A percentile compares a stretch with the other conserved stretches of the same genome.
These are phyloP conservation scores for Acrobasis consociella DNA, from an alignment of 2,888 invertebrate genomes.

Conservation along the genomic window DNA sequence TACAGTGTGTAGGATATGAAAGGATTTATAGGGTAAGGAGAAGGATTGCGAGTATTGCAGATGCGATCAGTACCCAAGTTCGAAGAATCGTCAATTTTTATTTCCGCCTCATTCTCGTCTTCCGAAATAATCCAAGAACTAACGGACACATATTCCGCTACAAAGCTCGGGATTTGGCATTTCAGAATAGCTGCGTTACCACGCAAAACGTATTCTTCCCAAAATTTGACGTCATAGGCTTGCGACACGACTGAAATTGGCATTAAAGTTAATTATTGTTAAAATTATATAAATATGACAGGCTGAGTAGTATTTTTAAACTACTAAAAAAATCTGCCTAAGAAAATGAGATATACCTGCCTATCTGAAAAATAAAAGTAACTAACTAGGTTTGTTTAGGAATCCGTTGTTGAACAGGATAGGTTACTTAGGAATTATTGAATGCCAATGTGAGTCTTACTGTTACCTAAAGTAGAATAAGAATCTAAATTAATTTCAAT, in stretches of 20 bases:
- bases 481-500: constrained; percentile 77
- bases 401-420: background rate
- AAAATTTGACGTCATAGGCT: constrained; percentile 93
- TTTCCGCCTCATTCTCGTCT: constrained; percentile 76
- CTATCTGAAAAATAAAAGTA: background rate
- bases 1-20: constrained; percentile 13
- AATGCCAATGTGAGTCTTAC: constrained; percentile 25
- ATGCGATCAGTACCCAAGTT: constrained; percentile 57
- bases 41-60: background rate
- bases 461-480: constrained; percentile 67
- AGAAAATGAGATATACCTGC: background rate
- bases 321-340: background rate
- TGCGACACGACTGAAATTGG: constrained; percentile 92
- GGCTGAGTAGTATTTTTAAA: background rate
- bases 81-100: constrained; percentile 59
- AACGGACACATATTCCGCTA: constrained; percentile 94
- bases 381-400: background rate
- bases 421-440: background rate
- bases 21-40: constrained; percentile 12
- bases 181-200: constrained; percentile 95
- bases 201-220: constrained; percentile 95
- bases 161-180: constrained; percentile 96
- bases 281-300: no score
- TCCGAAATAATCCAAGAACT: constrained; percentile 93
- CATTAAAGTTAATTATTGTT: background rate